These are phyloP conservation scores for Saturnia pavonia DNA, from an alignment of 2,888 invertebrate genomes.

Conservation along the genomic window DNA sequence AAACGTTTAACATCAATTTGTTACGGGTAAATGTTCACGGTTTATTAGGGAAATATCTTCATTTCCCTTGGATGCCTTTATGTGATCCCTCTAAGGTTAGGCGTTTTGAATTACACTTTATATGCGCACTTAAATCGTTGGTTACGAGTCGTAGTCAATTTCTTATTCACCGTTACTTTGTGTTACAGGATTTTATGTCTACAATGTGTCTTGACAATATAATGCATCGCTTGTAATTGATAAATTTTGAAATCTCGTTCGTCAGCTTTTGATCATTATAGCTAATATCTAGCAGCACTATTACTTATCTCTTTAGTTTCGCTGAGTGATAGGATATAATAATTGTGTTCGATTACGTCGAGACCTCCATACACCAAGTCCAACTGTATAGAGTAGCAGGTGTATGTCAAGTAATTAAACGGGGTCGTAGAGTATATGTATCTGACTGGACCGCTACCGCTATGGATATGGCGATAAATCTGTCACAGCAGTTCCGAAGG, in stretches of 20 bases:
- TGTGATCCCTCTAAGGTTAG: conserved; percentile 18
- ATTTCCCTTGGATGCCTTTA: conserved; percentile 20
- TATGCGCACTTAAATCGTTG: neutral
- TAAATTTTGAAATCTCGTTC: neutral
- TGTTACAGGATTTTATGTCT: neutral
- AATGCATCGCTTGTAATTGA: neutral
- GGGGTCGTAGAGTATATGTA: too few species aligned
- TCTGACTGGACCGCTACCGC: too few species aligned
- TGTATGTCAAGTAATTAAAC: too few species aligned
- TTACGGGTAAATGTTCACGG: conserved; percentile 17
- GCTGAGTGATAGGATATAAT: too few species aligned
- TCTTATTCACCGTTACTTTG: neutral
- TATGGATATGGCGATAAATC: too few species aligned
- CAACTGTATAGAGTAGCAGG: too few species aligned
- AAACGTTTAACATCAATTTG: conserved; percentile 14
- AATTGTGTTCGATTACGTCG: too few species aligned
- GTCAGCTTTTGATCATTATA: neutral
- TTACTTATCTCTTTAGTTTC: too few species aligned
- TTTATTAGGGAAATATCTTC: conserved; percentile 21
- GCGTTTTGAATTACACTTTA: conserved; percentile 16
- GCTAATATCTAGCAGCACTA: neutral
- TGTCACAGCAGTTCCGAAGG: too few species aligned
- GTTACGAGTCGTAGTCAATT: neutral
- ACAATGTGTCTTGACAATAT: neutral
- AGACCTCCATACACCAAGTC: too few species aligned